Conservation (phyloP, 2,888 invertebrate species). For the Apodemia mormo region DNA sequence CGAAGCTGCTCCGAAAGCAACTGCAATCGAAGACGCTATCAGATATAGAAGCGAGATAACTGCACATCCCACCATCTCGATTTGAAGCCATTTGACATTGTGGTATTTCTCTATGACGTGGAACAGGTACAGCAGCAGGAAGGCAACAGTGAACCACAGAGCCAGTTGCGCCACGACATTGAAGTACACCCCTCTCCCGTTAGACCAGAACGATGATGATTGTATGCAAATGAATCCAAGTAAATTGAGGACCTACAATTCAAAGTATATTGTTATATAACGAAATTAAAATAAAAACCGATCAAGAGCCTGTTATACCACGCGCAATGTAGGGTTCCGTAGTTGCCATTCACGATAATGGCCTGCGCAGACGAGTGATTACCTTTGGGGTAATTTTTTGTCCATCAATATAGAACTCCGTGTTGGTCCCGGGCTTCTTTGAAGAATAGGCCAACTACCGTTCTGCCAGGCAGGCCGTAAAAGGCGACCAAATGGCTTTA, state of each 20-base stretch:
- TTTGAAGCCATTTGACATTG: conserved; percentile 91
- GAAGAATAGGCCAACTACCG: too few relatives aligned
- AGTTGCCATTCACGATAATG: too few relatives aligned
- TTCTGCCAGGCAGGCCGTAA: too few relatives aligned
- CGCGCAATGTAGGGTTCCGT: too few relatives aligned
- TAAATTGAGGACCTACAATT: conserved; percentile 85
- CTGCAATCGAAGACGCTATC: conserved; percentile 87
- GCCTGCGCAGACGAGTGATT: too few relatives aligned
- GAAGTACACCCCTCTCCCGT: conserved; percentile 88
- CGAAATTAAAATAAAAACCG: too few relatives aligned
- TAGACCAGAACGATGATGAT: conserved; percentile 80
- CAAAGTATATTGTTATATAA: not conserved
- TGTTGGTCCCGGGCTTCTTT: too few relatives aligned
- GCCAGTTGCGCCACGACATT: conserved; percentile 89
- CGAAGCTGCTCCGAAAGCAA: conserved; percentile 83
- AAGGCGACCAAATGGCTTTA: too few relatives aligned
- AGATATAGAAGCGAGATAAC: conserved; percentile 87
- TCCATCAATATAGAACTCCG: too few relatives aligned
- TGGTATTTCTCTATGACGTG: conserved; percentile 92
- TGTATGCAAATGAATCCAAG: conserved; percentile 91
- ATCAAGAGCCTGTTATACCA: too few relatives aligned
- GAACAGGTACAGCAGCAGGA: conserved; percentile 89
- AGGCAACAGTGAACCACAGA: conserved; percentile 88
- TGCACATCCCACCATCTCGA: conserved; percentile 88
- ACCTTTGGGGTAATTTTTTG: too few relatives aligned